These are phyloP conservation scores for Plecturocebus donacophilus DNA, from an alignment of 2,113 vertebrate genomes.

Conservation along the genomic window DNA sequence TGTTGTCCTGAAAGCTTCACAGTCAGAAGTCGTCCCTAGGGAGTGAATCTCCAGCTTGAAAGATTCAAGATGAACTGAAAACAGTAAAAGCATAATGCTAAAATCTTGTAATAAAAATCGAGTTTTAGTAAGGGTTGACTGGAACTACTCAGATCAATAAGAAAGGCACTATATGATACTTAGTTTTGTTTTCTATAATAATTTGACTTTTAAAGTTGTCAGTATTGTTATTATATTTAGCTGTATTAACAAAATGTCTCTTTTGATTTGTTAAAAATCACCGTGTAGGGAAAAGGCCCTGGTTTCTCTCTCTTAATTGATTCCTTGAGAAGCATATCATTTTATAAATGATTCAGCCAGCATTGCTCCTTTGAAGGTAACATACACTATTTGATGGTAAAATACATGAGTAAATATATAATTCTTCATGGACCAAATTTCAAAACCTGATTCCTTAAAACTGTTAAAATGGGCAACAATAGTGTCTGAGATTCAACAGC, in stretches of 20 bases:
- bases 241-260: neutral
- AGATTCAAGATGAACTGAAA: neutral
- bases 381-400: neutral
- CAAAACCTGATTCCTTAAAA: neutral
- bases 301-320: neutral
- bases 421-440: neutral
- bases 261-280: slow-evolving; percentile 6
- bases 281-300: neutral
- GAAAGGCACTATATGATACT: neutral
- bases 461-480: neutral
- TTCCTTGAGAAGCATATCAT: neutral
- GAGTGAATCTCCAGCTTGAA: neutral
- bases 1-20: neutral
- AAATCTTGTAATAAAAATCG: neutral
- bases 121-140: neutral
- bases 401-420: neutral
- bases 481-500: neutral
- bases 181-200: slow-evolving; percentile 25
- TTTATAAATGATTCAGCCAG: slow-evolving; percentile 37
- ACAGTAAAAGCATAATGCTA: neutral
- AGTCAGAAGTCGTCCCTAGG: neutral
- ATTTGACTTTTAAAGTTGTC: neutral
- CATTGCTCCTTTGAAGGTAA: neutral
- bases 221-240: neutral
- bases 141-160: neutral